Evolutionary conservation across 2,888 invertebrate species (phyloP), one percentile per base, ranked within the genome.

Genomic region (Trichopoda pennipes): DNA sequence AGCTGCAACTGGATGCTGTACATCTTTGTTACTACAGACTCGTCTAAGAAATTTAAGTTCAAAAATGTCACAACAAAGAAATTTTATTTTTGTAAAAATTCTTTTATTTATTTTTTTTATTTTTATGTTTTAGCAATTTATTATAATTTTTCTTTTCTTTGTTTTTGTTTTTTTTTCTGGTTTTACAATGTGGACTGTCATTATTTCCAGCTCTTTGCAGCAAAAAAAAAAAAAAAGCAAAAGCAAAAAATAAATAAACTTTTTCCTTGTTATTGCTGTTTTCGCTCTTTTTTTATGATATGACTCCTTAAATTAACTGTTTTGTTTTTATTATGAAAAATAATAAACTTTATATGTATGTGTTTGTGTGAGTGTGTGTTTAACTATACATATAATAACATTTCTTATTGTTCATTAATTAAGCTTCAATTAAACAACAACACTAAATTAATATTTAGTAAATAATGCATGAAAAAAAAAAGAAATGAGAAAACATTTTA

Each of bases 361-460:
- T 42, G 23, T 49, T 19, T 56, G 32, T n/a, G 3, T 12, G 23
- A 32, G 12, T 55, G 14, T 17, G n/a, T 21, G 32, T 35, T 2
- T 56, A 35, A n/a, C 10, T 10, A 32, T 16, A 12, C 35, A 16
- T 19, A 12, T 28, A 38, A 47, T 21, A 14, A 14, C 35, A 10
- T 21, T 38, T 51, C 19, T 64, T 70, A 68, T 76, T 72, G 61
- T 42, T 63, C 61, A 63, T 73, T 77, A 81, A 73, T 73, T 81
- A 51, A 73, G 72, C 78, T 81, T 64, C 69, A 69, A 78, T 77
- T 81, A 77, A 64, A 64, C 60, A 69, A 51, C 53, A 69, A 21
- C 44, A 73, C 73, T 49, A 44, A 75, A 49, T 61, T 58, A 68
- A 23, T 68, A 72, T 47, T 55, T 53, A 72, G 60, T 72, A 64